Percentiles rank a stretch among this genome's conserved stretches.
phyloP scores from a whole-genome alignment of 2,888 invertebrate species.

The Gymnosoma rotundatum region DNA sequence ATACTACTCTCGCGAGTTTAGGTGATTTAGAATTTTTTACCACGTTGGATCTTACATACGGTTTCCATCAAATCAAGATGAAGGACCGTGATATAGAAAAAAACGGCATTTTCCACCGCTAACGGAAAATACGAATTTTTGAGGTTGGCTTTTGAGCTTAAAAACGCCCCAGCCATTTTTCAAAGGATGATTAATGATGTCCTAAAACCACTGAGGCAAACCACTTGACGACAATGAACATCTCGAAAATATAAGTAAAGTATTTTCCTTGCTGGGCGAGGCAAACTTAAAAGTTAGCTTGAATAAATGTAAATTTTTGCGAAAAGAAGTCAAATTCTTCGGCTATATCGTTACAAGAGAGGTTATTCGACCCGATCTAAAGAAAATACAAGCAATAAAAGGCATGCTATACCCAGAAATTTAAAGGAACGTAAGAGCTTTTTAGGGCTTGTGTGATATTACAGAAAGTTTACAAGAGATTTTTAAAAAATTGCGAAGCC shows the following conservation, averaged over 20 bases:
- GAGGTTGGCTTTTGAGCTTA: conserved; percentile 60
- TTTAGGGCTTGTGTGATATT: conserved; percentile 61
- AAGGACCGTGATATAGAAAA: conserved; percentile 64
- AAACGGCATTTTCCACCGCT: conserved; percentile 70
- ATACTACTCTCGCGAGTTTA: conserved; percentile 66
- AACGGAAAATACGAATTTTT: conserved; percentile 63
- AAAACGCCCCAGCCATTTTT: conserved; percentile 65
- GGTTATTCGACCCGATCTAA: conserved; percentile 59
- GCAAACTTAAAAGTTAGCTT: conserved; percentile 55
- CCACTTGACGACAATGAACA: conserved; percentile 68
- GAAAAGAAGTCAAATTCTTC: conserved; percentile 59
- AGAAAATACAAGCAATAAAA: conserved; percentile 51
- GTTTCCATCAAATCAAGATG: conserved; percentile 72
- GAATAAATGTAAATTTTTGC: conserved; percentile 63
- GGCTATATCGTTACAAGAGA: conserved; percentile 56
- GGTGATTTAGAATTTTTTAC: conserved; percentile 70
- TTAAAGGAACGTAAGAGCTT: conserved; percentile 65
- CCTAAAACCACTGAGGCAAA: conserved; percentile 59
- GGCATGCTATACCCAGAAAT: conserved; percentile 44
- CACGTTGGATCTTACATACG: conserved; percentile 69
- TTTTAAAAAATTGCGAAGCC: conserved; percentile 66
- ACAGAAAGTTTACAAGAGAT: conserved; percentile 67
- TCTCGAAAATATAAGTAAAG: conserved; percentile 47
- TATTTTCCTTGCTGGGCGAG: conserved; percentile 31
- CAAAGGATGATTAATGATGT: conserved; percentile 71